Conservation (phyloP, 2,113 vertebrate species). For the Chaenocephalus aceratus region DNA sequence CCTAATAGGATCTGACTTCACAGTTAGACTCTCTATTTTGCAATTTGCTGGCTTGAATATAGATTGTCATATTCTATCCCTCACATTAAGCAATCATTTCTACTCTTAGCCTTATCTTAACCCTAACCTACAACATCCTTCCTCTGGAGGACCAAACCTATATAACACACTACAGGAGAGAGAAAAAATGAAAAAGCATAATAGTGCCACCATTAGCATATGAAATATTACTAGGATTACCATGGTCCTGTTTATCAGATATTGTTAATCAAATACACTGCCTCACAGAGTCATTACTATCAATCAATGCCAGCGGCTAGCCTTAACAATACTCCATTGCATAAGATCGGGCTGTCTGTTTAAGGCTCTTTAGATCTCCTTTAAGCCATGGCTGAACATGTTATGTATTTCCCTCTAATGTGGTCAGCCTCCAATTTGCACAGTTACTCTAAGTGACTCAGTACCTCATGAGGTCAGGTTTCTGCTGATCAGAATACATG, state of each 20-base stretch:
- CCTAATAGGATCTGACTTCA: too few species aligned
- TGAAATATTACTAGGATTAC: slow-evolving; percentile 12
- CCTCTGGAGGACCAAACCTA: too few species aligned
- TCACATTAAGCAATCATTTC: not conserved
- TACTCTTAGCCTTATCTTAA: not conserved
- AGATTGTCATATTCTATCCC: not conserved
- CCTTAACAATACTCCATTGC: slow-evolving; percentile 1
- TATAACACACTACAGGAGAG: too few species aligned
- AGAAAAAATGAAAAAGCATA: too few species aligned
- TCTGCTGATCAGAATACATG: slow-evolving; percentile 74
- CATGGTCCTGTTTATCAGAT: slow-evolving; percentile 19
- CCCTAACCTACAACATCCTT: not conserved
- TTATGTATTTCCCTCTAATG: slow-evolving; percentile 50
- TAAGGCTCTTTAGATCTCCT: slow-evolving; percentile 6
- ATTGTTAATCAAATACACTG: not conserved
- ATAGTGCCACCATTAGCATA: not conserved
- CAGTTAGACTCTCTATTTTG: too few species aligned
- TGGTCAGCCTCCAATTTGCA: slow-evolving; percentile 25
- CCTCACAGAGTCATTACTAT: slow-evolving; percentile 11
- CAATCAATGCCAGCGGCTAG: slow-evolving; percentile 18
- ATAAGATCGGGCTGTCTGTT: slow-evolving; percentile 10
- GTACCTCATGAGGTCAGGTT: slow-evolving; percentile 50
- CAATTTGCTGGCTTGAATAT: too few species aligned
- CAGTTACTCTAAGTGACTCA: slow-evolving; percentile 49
- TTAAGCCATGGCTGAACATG: slow-evolving; percentile 30